phyloP scores from a whole-genome alignment of 2,113 vertebrate genomes.

The Sinocyclocheilus grahami region DNA sequence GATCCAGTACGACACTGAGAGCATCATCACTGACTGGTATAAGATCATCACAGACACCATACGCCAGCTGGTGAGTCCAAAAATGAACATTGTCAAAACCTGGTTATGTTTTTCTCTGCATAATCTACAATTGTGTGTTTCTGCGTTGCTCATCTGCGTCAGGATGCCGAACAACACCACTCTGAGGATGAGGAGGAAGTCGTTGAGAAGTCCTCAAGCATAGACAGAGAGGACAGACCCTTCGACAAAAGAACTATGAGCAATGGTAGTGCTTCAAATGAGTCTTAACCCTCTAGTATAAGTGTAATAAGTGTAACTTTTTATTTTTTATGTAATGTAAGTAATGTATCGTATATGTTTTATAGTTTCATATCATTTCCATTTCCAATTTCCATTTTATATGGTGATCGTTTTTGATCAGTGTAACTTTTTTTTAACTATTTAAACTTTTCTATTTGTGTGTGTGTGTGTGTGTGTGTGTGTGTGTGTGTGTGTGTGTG shows the following conservation, averaged over 20 bases:
- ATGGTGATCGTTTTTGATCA: too few species aligned
- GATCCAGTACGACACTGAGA: conserved; percentile 92
- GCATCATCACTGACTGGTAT: conserved; percentile 89
- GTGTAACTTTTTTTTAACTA: too few species aligned
- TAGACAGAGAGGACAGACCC: conserved; percentile 71
- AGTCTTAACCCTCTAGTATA: background rate
- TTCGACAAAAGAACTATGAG: conserved; percentile 72
- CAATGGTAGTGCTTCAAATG: conserved; percentile 56
- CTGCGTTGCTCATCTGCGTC: background rate
- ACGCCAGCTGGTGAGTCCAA: conserved; percentile 74
- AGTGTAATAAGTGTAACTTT: background rate
- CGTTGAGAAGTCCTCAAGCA: conserved; percentile 74
- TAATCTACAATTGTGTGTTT: background rate
- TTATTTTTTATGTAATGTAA: background rate
- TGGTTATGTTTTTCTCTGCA: background rate
- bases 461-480: too few species aligned
- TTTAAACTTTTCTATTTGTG: too few species aligned
- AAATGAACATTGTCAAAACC: background rate
- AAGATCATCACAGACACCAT: conserved; percentile 84
- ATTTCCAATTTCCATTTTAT: too few species aligned
- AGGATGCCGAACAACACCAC: conserved; percentile 51
- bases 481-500: too few species aligned
- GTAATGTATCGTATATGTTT: background rate
- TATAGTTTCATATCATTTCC: too few species aligned
- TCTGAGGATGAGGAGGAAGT: conserved; percentile 68